Conservation (phyloP, 2,888 invertebrate genomes). For the Sesia bembeciformis region DNA sequence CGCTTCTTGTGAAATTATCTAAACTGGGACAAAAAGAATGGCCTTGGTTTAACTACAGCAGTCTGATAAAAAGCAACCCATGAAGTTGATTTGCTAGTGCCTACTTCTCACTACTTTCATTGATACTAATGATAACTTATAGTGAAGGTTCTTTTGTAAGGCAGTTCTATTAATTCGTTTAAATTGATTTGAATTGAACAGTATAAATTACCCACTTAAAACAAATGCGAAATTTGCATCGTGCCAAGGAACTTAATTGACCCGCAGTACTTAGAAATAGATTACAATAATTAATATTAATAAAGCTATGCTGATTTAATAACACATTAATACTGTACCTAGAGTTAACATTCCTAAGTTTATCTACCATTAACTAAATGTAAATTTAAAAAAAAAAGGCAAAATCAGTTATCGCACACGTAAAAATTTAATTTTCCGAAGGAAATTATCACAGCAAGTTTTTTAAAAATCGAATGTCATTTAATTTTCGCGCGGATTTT, state of each 20-base stretch:
- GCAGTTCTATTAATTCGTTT: neutral
- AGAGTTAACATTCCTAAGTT: no score
- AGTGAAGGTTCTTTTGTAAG: neutral
- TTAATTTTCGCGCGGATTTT: slow-evolving; percentile 1
- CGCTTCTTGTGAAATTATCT: slow-evolving; percentile 13
- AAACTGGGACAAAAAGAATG: slow-evolving; percentile 12
- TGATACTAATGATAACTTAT: no score
- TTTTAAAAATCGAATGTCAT: neutral
- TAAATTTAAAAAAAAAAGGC: no score
- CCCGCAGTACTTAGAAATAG: neutral
- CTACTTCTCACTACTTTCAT: no score
- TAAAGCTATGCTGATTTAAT: no score
- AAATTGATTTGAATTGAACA: neutral
- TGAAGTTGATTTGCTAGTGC: no score
- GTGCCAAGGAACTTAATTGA: neutral
- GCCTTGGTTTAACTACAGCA: neutral
- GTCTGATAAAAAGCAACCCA: neutral
- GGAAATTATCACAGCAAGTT: no score
- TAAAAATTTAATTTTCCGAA: no score
- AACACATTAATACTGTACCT: no score
- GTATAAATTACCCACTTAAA: neutral
- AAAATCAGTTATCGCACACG: no score
- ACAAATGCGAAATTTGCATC: neutral
- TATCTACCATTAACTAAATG: no score
- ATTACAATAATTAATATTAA: no score